Base-by-base conservation (phyloP, 2,888 invertebrate genomes). In the Onthophagus sagittarius region DNA sequence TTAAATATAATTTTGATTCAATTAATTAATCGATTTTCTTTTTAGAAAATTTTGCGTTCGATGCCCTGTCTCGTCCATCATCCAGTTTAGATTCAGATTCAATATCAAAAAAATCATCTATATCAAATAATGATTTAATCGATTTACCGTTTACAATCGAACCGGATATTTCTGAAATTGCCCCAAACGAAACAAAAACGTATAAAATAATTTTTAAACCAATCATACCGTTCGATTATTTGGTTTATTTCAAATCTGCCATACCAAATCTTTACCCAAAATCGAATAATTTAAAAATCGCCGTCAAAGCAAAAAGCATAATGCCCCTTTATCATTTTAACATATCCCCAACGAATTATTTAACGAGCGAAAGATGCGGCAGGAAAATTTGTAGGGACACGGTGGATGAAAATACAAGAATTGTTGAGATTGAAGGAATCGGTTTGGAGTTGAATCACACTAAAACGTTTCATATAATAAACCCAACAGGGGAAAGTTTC, bases 291-390 rank as follows among this genome's bases (percentile, higher is more conserved):
- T 78, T 85, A 15, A 77, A 79, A 11, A 83, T 88, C 14, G 62
- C 77, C 62, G 82, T 92, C 63, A 84, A 82, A 64, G 93, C 88
- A 0, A 88, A 88, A 78, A 90, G 92, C 75, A 79, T 91, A 71
- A 86, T 92, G 76, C 92, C 93, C 0, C 90, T 90, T 78, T 92
- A 90, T 79, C 92, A 93, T 81, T 90, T 93, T 78, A 91, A 92
- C 77, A 85, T 92, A 65, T 89, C 90, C 76, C 89, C 90, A 74
- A 91, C 89, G 70, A 90, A 91, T 83, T 91, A 92, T 81, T 81
- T 92, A 69, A 84, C 84, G 1, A 86, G 85, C n/a, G 63, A 70
- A 13, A 85, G 86, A 31, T 83, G 86, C 76, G 86, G 88, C 70
- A 75, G 79, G 2, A 83, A 83, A 80, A 86, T 2, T 84, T 88